Evolutionary conservation across 2,113 vertebrate species (phyloP).

Genomic region (Cyanistes caeruleus): DNA sequence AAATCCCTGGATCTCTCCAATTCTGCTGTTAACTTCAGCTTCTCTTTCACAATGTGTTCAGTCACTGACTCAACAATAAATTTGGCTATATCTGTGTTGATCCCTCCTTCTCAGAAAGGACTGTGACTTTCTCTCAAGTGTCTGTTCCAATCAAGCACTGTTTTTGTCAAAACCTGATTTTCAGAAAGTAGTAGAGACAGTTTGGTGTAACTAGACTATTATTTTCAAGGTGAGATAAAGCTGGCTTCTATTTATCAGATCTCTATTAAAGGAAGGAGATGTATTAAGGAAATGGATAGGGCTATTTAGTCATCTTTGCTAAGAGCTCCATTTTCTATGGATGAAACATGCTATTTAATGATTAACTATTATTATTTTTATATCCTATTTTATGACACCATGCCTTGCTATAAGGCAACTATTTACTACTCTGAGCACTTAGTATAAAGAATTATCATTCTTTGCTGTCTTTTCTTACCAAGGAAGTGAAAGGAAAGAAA

Average conservation of each 20-base stretch:
- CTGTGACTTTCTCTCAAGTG: background rate
- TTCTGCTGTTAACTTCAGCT: background rate
- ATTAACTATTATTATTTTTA: conserved; percentile 43
- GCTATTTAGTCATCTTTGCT: conserved; percentile 11
- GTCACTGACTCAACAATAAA: background rate
- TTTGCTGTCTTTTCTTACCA: background rate
- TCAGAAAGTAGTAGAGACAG: background rate
- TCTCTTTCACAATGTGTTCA: background rate
- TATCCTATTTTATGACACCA: conserved; percentile 16
- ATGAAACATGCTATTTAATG: conserved; percentile 20
- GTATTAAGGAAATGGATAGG: conserved; percentile 5
- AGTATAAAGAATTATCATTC: background rate
- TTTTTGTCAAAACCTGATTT: background rate
- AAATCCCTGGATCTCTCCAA: background rate
- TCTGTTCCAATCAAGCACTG: background rate
- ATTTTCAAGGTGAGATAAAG: conserved; percentile 7
- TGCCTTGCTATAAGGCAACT: conserved; percentile 19
- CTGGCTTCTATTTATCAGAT: background rate
- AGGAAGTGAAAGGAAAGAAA: background rate
- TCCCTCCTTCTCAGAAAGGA: background rate
- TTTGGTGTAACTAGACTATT: background rate
- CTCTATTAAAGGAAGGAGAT: background rate
- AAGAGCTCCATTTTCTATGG: conserved; percentile 31
- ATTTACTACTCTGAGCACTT: conserved; percentile 25
- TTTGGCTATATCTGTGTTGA: background rate